phyloP scores from a whole-genome alignment of 2,797 vertebrate species.

The Chloroceryle inda region DNA sequence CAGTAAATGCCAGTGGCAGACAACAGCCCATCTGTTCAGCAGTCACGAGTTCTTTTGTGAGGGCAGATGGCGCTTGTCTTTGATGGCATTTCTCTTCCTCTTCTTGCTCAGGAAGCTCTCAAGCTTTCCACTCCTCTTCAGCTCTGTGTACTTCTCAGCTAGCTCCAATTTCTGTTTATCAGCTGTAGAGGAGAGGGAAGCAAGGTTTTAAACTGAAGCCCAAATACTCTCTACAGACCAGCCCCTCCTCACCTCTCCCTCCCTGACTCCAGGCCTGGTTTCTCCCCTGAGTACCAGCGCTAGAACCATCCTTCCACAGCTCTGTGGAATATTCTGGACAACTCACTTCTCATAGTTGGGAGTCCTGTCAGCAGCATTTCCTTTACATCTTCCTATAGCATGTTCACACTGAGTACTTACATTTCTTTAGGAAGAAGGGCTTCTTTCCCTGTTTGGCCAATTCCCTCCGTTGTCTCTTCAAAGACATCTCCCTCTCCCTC shows the following conservation, averaged over 20 bases:
- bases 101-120: constrained; percentile 94
- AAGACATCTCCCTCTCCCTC: constrained; percentile 84
- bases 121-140: constrained; percentile 93
- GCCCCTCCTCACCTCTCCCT: neutral
- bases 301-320: neutral
- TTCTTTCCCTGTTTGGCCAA: constrained; percentile 85
- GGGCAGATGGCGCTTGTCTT: constrained; percentile 91
- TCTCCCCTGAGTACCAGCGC: neutral
- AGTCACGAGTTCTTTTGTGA: constrained; percentile 63
- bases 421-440: constrained; percentile 92
- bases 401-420: constrained; percentile 73
- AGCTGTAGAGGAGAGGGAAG: constrained; percentile 74
- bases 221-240: neutral
- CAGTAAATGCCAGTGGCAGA: neutral
- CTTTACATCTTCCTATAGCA: neutral
- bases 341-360: neutral
- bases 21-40: neutral
- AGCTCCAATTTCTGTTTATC: constrained; percentile 90
- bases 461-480: constrained; percentile 87
- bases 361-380: neutral
- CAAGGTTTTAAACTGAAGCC: neutral
- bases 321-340: neutral
- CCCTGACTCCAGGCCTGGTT: neutral
- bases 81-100: constrained; percentile 92
- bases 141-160: constrained; percentile 88